Evolutionary conservation across 2,113 vertebrate species (phyloP), one percentile per base, ranked within the genome.

Genomic region (Rhizomys pruinosus): DNA sequence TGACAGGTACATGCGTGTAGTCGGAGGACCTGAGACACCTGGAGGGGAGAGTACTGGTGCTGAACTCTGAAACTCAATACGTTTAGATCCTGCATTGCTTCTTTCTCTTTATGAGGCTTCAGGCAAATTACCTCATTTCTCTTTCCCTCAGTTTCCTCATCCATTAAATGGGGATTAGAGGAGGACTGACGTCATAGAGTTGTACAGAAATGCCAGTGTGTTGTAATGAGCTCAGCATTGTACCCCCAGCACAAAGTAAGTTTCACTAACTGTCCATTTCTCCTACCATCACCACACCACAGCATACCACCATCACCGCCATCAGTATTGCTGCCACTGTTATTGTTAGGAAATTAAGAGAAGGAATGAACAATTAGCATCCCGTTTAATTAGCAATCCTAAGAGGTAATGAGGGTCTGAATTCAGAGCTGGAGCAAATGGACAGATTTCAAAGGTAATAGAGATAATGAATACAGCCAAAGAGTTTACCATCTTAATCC

Each of bases 291-390:
- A 6, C 0, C 68, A n/a, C 72, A n/a, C 71, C 63, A 47, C 81
- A 7, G 25, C 9, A 11, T 25, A 5, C 12, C 29, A 2, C 12
- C 27, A 2, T 29, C 7, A 23, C 34, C 84, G 8, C 47, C 76
- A 4, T 16, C 4, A 23, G 52, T 3, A 20, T 29, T 16, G 4
- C n/a, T 10, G 37, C 32, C 89, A 61, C 23, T 52, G 11, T 82
- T 76, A 2, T 76, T 57, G 61, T 22, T 74, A 74, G 86, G n/a
- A 92, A 88, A 79, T 91, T 42, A 84, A 68, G 64, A 89, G 66
- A 79, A 3, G 73, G 84, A 84, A 55, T 55, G 79, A 84, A 91
- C 66, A 84, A 94, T 93, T 91, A 95, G 91, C 87, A 93, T 87
- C 72, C 29, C 10, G 19, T 86, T 92, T 90, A 95, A 89, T 94